These are phyloP conservation scores for Nemurella pictetii DNA, from an alignment of 2,888 invertebrate genomes.

Conservation along the genomic window DNA sequence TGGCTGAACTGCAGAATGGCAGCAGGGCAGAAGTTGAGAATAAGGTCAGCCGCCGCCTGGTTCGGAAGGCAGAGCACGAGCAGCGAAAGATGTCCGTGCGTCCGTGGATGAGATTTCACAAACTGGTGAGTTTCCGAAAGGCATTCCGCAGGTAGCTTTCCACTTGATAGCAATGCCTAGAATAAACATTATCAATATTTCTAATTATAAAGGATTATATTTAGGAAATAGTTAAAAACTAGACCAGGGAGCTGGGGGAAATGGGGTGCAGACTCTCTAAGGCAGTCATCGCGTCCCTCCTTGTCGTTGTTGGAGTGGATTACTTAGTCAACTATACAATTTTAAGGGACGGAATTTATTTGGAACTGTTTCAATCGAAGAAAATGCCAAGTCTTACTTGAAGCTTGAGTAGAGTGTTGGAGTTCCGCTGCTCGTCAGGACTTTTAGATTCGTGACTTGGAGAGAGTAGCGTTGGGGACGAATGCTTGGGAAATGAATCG, in stretches of 20 bases:
- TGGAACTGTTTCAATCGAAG: not conserved
- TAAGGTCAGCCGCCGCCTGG: slow-evolving; percentile 57
- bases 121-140: slow-evolving; percentile 65
- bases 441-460: not conserved
- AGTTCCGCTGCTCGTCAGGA: not conserved
- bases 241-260: not conserved
- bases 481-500: not conserved
- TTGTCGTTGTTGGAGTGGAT: not conserved
- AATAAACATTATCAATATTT: too few relatives aligned
- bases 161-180: slow-evolving; percentile 62
- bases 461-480: not conserved
- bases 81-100: slow-evolving; percentile 54
- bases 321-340: not conserved
- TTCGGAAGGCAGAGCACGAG: slow-evolving; percentile 46
- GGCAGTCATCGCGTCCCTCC: too few relatives aligned
- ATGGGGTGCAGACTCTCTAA: not conserved
- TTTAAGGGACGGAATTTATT: not conserved
- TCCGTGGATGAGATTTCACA: slow-evolving; percentile 58
- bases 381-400: slow-evolving; percentile 40
- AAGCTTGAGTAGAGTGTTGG: slow-evolving; percentile 40
- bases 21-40: slow-evolving; percentile 64
- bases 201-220: too few relatives aligned
- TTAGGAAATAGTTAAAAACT: not conserved
- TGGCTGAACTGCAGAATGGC: slow-evolving; percentile 67
- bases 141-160: slow-evolving; percentile 58